Evolutionary conservation across 2,113 vertebrate species (phyloP), one percentile per base, ranked within the genome.

Genomic region (Rhadina sibilatrix): DNA sequence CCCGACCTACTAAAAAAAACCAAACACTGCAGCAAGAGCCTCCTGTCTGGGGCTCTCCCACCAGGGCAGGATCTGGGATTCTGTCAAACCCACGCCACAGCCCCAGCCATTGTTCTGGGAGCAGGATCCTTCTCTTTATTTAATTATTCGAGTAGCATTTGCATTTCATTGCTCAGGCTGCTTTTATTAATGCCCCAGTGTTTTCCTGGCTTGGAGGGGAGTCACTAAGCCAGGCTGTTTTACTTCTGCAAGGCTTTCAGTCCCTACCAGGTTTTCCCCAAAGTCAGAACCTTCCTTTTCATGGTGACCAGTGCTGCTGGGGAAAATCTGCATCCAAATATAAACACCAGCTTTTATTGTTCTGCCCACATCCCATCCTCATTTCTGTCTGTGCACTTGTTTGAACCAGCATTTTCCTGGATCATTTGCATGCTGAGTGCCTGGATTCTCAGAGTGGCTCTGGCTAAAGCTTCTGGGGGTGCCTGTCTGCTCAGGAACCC

Each of bases 151-250:
- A 56, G 38, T 10, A 68, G 44, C 38, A 50, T 83, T 96, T 94
- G 79, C 52, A 64, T 94, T 83, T 90, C 33, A 9, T 33, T 68
- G 86, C 85, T 90, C 80, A 78, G 68, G 83, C 79, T 89, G 71
- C 18, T 94, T 60, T 68, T 90, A 56, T 75, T 83, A 75, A 71
- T 75, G 83, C 56, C 81, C 12, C 66, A 57, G 61, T 35, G 53
- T 92, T 94, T 89, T 57, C 49, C 52, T 90, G 92, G 54, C 90
- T 91, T 68, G 79, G n/a, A 83, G 83, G 64, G 68, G 76, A 68
- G 47, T 68, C 82, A 78, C 65, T n/a, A 18, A 66, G 4, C 79
- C 79, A 33, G 72, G 28, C 79, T 71, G 24, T 4, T 92, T 5
- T 3, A 60, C 17, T 86, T 35, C 61, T 77, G 53, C 47, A 56